Evolutionary conservation across 2,113 vertebrate genomes (phyloP).

Genomic region (Sorex araneus): DNA sequence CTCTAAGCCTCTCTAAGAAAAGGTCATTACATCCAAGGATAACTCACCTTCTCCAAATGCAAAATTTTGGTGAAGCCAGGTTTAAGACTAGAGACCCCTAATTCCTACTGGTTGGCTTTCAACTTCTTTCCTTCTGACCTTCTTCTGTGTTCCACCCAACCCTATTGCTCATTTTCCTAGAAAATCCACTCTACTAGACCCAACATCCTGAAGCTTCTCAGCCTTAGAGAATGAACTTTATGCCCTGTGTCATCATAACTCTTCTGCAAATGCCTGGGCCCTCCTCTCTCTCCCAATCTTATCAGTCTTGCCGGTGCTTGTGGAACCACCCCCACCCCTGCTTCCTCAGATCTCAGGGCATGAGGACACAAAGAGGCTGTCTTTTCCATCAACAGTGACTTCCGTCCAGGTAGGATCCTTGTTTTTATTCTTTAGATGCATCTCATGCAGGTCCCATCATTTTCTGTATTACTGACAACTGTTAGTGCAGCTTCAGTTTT

Average conservation of each 20-base stretch:
- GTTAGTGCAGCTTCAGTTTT: background rate
- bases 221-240: background rate
- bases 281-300: background rate
- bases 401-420: background rate
- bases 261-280: background rate
- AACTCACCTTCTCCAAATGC: background rate
- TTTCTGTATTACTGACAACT: constrained; percentile 27
- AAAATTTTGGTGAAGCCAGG: background rate
- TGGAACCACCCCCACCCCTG: background rate
- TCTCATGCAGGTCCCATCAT: background rate
- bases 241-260: background rate
- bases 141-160: background rate
- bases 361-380: background rate
- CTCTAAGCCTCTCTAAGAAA: background rate
- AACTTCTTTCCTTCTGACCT: background rate
- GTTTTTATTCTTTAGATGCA: background rate
- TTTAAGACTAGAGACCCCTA: background rate
- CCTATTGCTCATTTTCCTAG: background rate
- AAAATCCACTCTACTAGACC: background rate
- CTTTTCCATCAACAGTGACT: background rate
- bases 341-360: background rate
- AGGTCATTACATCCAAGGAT: background rate
- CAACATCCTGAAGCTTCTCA: background rate
- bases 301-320: background rate
- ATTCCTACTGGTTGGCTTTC: background rate